Evolutionary conservation across 2,113 vertebrate genomes (phyloP).

Genomic region (Notarius lentiginosus): DNA sequence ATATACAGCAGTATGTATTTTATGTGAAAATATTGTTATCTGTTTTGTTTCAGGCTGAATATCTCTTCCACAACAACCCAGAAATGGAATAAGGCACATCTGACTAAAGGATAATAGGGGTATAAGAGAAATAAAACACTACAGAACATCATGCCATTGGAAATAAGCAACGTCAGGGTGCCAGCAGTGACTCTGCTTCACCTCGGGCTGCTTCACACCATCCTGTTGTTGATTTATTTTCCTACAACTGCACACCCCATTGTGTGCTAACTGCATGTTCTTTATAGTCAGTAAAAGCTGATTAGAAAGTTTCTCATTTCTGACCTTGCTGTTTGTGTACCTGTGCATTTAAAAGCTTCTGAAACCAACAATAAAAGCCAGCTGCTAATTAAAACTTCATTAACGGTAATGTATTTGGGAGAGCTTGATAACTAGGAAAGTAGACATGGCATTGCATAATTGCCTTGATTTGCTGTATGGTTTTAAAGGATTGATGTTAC

Average conservation of each 20-base stretch:
- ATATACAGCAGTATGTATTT: not conserved
- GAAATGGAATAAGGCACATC: conserved; percentile 35
- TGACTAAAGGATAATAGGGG: not conserved
- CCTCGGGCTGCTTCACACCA: not conserved
- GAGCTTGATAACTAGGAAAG: conserved; percentile 56
- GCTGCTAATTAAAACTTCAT: conserved; percentile 69
- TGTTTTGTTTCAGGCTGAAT: conserved; percentile 68
- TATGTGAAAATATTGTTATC: conserved; percentile 13
- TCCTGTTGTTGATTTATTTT: not conserved
- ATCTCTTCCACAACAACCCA: conserved; percentile 66
- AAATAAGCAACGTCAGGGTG: not conserved
- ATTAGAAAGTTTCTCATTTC: conserved; percentile 14
- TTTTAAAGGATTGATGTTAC: conserved; percentile 66
- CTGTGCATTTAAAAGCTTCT: conserved; percentile 58
- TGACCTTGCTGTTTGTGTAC: conserved; percentile 53
- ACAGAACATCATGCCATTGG: not conserved
- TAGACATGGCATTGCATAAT: conserved; percentile 61
- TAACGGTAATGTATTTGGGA: conserved; percentile 64
- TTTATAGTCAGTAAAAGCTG: not conserved
- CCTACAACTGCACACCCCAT: not conserved
- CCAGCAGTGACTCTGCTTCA: not conserved
- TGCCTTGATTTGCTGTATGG: conserved; percentile 62
- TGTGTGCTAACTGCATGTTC: not conserved
- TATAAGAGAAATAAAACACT: not conserved
- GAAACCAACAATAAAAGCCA: conserved; percentile 49